These are phyloP conservation scores for Echinarachnius parma DNA, from an alignment of 53 echinoderm and acorn worm genomes.

Conservation along the genomic window DNA sequence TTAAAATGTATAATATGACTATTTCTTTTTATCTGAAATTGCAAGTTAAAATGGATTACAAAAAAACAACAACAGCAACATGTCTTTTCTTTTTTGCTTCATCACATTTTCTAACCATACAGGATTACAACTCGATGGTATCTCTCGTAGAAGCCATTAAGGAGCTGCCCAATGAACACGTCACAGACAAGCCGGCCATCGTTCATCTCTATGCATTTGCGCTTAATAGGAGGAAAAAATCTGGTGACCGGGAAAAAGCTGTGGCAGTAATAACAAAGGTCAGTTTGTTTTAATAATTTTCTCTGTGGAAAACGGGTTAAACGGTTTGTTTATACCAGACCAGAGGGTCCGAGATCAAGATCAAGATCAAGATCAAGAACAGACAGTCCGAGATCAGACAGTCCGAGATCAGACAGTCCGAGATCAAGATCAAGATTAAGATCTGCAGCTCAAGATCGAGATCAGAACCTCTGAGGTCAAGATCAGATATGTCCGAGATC, in stretches of 20 bases:
- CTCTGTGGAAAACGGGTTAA: too few species aligned
- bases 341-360: too few species aligned
- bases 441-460: too few species aligned
- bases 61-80: background rate
- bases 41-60: background rate
- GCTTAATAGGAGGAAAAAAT: constrained; percentile 85
- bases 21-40: background rate
- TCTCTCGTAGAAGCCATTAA: constrained; percentile 85
- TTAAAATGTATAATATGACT: background rate
- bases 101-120: too few species aligned
- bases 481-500: too few species aligned
- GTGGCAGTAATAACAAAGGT: constrained; percentile 66
- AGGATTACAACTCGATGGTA: constrained; percentile 99
- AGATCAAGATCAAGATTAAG: too few species aligned
- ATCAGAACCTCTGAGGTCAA: too few species aligned
- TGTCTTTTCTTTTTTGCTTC: background rate
- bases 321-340: too few species aligned
- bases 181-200: constrained; percentile 88
- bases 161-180: constrained; percentile 83
- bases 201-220: constrained; percentile 91
- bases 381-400: too few species aligned
- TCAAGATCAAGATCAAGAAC: too few species aligned
- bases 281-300: too few species aligned
- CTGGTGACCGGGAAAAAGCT: constrained; percentile 84
- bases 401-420: too few species aligned